Conservation (phyloP, 2,888 invertebrate genomes). For the Aplocera efformata region DNA sequence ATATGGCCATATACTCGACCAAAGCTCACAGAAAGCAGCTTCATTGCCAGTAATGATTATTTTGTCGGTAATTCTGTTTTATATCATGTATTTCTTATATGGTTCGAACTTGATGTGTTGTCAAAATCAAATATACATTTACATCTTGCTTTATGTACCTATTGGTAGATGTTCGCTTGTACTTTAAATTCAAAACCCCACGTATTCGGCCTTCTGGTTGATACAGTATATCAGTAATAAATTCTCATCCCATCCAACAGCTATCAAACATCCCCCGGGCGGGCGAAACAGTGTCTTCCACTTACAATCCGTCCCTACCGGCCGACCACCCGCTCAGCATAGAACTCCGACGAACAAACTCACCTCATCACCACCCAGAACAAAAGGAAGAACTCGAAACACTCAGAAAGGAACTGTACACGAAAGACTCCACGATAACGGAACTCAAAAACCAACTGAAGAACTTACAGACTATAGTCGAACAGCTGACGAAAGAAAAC, state of each 20-base stretch:
- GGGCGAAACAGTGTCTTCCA: slow-evolving; percentile 62
- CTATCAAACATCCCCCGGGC: slow-evolving; percentile 50
- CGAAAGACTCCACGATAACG: slow-evolving; percentile 83
- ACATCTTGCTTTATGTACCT: too few species aligned
- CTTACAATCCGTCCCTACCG: slow-evolving; percentile 64
- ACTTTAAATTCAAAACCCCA: too few species aligned
- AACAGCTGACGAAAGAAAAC: slow-evolving; percentile 90
- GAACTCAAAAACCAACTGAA: slow-evolving; percentile 83
- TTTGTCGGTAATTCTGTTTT: too few species aligned
- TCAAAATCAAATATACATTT: too few species aligned
- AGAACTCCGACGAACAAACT: slow-evolving; percentile 39
- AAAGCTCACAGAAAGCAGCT: too few species aligned
- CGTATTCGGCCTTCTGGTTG: too few species aligned
- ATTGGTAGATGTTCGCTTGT: too few species aligned
- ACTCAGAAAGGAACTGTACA: slow-evolving; percentile 79
- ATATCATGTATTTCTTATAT: too few species aligned
- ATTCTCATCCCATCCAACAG: slow-evolving; percentile 31
- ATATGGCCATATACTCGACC: too few species aligned
- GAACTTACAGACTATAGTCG: slow-evolving; percentile 84
- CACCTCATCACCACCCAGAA: slow-evolving; percentile 37
- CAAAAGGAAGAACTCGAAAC: slow-evolving; percentile 53
- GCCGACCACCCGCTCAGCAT: slow-evolving; percentile 43
- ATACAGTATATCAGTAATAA: slow-evolving; percentile 15
- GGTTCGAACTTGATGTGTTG: too few species aligned
- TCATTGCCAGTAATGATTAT: too few species aligned